phyloP scores from a whole-genome alignment of 2,888 invertebrate genomes.

The Rhagonycha lutea region DNA sequence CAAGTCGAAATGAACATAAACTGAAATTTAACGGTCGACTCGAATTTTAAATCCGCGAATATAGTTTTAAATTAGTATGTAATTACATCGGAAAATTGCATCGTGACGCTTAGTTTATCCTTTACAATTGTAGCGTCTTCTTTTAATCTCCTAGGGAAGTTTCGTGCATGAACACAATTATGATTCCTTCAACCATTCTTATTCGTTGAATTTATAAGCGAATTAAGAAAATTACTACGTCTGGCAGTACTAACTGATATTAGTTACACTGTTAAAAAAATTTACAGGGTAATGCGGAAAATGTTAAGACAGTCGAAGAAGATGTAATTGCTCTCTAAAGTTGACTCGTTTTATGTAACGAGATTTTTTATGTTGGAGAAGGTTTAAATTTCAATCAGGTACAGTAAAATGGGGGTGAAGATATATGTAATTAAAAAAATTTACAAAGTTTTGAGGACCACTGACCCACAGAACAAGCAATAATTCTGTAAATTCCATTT shows the following conservation, averaged over 20 bases:
- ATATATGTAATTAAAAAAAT: too few species aligned
- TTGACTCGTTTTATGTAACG: too few species aligned
- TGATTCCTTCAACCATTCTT: constrained; percentile 44
- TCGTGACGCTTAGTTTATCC: not conserved
- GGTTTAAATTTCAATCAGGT: too few species aligned
- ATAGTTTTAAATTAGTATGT: not conserved
- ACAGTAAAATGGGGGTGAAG: too few species aligned
- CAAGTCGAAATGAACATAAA: not conserved
- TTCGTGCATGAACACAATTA: constrained; percentile 46
- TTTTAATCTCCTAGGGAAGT: constrained; percentile 6
- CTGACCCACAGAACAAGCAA: too few species aligned
- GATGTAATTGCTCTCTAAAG: too few species aligned
- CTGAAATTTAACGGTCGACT: not conserved
- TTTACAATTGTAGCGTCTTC: not conserved
- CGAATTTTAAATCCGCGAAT: not conserved
- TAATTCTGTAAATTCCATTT: too few species aligned
- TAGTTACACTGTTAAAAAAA: constrained; percentile 42
- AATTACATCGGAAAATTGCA: not conserved
- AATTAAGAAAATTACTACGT: constrained; percentile 47
- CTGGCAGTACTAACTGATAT: constrained; percentile 34
- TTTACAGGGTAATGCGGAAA: constrained; percentile 34
- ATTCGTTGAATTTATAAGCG: constrained; percentile 44
- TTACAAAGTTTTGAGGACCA: too few species aligned
- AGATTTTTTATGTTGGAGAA: too few species aligned
- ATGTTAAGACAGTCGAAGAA: not conserved